phyloP scores from a whole-genome alignment of 2,888 invertebrate genomes.

The Standfussiana lucernea region DNA sequence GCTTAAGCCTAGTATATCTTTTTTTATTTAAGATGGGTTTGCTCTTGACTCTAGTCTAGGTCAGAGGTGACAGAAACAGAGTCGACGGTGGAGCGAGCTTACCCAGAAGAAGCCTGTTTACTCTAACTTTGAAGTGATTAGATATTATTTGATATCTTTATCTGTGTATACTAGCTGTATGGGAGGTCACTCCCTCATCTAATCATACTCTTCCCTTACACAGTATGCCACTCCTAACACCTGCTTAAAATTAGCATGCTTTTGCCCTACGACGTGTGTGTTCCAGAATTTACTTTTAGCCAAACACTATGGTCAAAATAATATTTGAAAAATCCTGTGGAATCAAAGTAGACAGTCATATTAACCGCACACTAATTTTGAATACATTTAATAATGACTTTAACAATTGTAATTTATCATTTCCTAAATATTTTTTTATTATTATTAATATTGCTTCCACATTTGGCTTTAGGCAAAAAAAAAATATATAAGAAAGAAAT shows the following conservation, averaged over 20 bases:
- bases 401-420: constrained; percentile 11
- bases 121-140: too few species aligned
- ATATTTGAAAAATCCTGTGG: not conserved
- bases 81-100: too few species aligned
- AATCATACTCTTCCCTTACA: too few species aligned
- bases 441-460: constrained; percentile 33
- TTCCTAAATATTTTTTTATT: constrained; percentile 8
- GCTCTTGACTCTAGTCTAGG: too few species aligned
- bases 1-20: too few species aligned
- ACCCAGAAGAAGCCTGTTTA: too few species aligned
- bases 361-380: not conserved
- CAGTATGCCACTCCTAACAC: too few species aligned
- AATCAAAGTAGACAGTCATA: not conserved
- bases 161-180: too few species aligned
- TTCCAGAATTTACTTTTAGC: not conserved
- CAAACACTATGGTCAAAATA: not conserved
- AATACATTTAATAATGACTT: constrained; percentile 7
- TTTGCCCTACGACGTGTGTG: not conserved
- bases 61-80: too few species aligned
- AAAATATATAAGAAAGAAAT: not conserved
- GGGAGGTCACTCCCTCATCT: too few species aligned
- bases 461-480: constrained; percentile 14
- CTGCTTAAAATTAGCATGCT: not conserved
- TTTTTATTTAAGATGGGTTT: too few species aligned
- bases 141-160: too few species aligned